Percentiles rank a stretch among this genome's conserved stretches.
phyloP scores from a whole-genome alignment of 1,140 invertebrate genomes.

The Cyrtorhinus lividipennis region DNA sequence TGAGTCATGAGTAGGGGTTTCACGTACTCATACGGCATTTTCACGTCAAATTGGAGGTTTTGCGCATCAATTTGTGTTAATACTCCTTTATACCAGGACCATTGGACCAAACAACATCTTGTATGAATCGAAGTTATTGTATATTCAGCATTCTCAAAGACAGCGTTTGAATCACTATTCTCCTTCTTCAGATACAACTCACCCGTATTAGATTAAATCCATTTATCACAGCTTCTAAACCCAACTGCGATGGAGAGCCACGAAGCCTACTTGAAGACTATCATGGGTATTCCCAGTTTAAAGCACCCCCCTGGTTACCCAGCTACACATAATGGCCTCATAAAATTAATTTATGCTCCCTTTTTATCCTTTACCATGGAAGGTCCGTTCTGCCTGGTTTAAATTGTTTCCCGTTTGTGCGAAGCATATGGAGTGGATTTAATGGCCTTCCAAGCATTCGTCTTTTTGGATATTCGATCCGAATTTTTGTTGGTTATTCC shows the following conservation, averaged over 20 bases:
- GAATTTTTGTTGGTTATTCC: too few species aligned
- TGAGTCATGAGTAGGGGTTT: too few species aligned
- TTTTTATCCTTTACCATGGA: not conserved
- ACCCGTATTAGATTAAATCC: not conserved
- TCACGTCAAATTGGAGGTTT: too few species aligned
- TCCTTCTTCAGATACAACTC: too few species aligned
- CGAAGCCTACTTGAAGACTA: not conserved
- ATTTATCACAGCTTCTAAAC: not conserved
- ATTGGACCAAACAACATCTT: too few species aligned
- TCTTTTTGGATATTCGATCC: not conserved
- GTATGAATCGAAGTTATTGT: too few species aligned
- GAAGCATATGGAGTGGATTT: not conserved
- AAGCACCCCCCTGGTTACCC: not conserved
- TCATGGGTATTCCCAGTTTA: not conserved
- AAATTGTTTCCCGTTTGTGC: not conserved
- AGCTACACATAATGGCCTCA: not conserved
- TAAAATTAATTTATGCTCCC: not conserved
- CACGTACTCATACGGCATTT: too few species aligned
- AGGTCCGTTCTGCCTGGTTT: not conserved
- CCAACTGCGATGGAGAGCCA: not conserved
- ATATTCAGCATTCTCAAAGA: too few species aligned
- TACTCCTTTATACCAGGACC: too few species aligned
- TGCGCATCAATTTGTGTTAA: too few species aligned
- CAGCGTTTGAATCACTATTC: too few species aligned
- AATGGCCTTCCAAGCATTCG: too few species aligned